Percentiles rank a stretch among this genome's conserved stretches.
phyloP scores from a whole-genome alignment of 2,113 vertebrate genomes.

The Elaphurus davidianus region DNA sequence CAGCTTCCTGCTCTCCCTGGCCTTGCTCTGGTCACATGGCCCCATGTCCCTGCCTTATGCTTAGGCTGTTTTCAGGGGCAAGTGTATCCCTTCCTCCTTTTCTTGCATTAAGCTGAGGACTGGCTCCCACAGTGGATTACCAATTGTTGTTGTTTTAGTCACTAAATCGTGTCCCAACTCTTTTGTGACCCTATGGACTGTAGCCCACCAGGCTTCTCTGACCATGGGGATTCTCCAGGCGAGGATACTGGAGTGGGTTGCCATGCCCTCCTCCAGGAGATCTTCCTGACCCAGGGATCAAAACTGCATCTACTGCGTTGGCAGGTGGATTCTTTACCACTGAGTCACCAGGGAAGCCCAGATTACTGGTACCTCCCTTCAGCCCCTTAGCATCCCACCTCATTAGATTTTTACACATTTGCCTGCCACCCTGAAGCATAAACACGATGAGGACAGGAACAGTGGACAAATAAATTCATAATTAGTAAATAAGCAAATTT shows the following conservation, averaged over 20 bases:
- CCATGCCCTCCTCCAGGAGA: background rate
- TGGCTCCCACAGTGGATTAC: background rate
- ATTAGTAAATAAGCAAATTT: background rate
- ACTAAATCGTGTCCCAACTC: background rate
- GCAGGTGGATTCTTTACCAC: too few species aligned
- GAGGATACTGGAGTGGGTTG: background rate
- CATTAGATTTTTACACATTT: background rate
- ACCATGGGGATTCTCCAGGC: background rate
- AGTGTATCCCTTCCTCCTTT: background rate
- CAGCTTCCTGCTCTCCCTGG: background rate
- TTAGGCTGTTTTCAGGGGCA: background rate
- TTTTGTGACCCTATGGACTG: background rate
- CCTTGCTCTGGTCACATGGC: background rate
- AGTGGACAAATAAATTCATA: background rate
- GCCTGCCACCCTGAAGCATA: background rate
- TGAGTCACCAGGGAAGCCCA: too few species aligned
- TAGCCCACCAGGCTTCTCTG: background rate
- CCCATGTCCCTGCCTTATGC: accelerated
- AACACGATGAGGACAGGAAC: background rate
- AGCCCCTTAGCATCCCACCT: background rate
- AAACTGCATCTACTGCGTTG: too few species aligned
- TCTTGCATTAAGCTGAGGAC: background rate
- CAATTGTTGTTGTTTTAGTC: background rate
- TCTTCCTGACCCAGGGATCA: too few species aligned
- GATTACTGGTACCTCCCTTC: background rate